Base-by-base conservation (phyloP, 2,888 invertebrate genomes). In the Chalcosyrphus nemorum region DNA sequence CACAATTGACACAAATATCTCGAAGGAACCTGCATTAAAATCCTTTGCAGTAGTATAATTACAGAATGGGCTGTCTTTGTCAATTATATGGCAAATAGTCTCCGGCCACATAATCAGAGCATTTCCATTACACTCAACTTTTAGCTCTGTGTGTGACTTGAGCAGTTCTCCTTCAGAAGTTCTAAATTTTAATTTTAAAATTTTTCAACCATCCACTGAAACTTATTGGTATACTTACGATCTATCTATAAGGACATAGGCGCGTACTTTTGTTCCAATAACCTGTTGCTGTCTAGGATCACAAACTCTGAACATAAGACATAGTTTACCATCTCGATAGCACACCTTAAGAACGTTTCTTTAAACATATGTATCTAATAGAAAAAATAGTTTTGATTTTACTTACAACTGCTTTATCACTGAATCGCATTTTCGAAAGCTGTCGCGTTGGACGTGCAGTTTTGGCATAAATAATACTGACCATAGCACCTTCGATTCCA, bases 71-170 rank as follows among this genome's bases (percentile, higher is more conserved):
- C 97, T 97, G 21, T 91, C 90, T 7, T 92, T 93, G 88, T 96
- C 95, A 86, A 98, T 97, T 76, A 93, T 93, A 90, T 98, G 98
- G 9, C 96, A 95, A 7, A 98, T 94, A 1, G 96, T 96, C 88
- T 96, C 94, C 0, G 98, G 98, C 97, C 97, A 98, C 47, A 97
- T 93, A 88, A 97, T 95, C 38, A 93, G 89, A 35, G 95, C 94
- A 78, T 89, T 88, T 0, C 94, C 94, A 59, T 94, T 93, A 80
- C 94, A 93, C 89, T 93, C 93, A 82, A 95, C 89, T 86, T 94
- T 93, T 56, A 97, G 92, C 87, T 94, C 94, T 87, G 94, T 94
- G 87, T 96, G 95, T 88, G 95, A 95, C 90, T 96, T 94, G 4
- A 96, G 92, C 29, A 94, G 90, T 90, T 96, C 96, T 0, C 95